A percentile compares a stretch with the other conserved stretches of the same genome.
phyloP scores from a whole-genome alignment of 2,888 invertebrate genomes.

The Belgica antarctica region DNA sequence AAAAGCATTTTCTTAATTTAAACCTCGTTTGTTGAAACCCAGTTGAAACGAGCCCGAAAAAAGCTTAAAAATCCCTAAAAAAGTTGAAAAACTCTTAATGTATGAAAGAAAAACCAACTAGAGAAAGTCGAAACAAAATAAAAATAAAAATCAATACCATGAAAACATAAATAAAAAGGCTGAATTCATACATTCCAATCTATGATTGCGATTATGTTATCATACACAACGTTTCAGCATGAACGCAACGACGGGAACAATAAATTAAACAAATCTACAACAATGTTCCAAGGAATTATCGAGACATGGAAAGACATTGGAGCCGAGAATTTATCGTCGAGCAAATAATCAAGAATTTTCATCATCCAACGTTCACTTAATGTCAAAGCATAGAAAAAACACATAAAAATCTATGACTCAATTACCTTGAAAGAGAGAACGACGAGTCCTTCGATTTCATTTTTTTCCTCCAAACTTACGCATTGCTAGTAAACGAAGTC shows the following conservation, averaged over 20 bases:
- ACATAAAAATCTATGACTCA: constrained; percentile 30
- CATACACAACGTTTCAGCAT: neutral
- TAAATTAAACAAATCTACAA: neutral
- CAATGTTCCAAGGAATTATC: constrained; percentile 7
- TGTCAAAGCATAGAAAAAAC: neutral
- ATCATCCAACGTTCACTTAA: neutral
- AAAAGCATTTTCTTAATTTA: too few relatives aligned
- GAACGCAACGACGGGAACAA: neutral
- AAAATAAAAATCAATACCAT: constrained; percentile 36
- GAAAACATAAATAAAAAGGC: constrained; percentile 28
- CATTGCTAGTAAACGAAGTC: neutral
- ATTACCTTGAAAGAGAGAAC: constrained; percentile 34
- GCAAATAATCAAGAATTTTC: neutral
- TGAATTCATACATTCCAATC: constrained; percentile 7
- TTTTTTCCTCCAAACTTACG: constrained; percentile 3
- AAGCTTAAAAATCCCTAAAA: constrained; percentile 14
- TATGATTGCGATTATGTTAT: constrained; percentile 34
- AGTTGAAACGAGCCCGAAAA: neutral
- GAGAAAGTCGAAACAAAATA: constrained; percentile 28
- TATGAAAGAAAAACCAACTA: constrained; percentile 21
- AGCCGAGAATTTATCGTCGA: neutral
- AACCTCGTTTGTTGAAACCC: neutral
- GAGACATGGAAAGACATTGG: neutral
- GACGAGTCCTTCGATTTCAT: neutral
- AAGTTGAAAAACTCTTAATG: constrained; percentile 16